Base-by-base conservation (phyloP, 2,113 vertebrate species). In the Sorex araneus region DNA sequence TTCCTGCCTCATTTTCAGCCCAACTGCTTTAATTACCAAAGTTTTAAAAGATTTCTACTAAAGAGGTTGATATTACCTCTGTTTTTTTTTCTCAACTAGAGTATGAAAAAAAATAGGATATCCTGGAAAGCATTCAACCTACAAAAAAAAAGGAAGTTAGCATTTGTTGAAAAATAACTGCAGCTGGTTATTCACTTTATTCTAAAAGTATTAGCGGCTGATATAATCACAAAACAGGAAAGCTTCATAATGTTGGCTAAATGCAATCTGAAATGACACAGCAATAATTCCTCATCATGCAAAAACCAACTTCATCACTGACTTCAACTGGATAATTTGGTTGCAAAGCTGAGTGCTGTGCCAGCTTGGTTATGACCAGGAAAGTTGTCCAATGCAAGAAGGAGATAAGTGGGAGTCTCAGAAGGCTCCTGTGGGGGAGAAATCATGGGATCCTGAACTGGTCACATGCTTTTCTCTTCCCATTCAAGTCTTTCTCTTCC, bases 181-280 rank as follows among this genome's bases (percentile, higher is more conserved):
- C 77, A 83, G 94, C 89, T 93, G 94, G 78, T 85, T 95, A 36
- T 94, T 77, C 92, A 89, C 84, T 97, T 95, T 84, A 88, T 15
- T 87, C 88, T 19, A 23, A 81, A 19, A 90, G 76, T 10, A 36
- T 34, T 1, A 71, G 90, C 91, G 80, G 57, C 4, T 88, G 87
- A 95, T 71, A 92, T 8, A 71, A 92, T 93, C 71, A 84, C 21
- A 45, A 43, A 80, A 85, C 75, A 82, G 84, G 45, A 85, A 90
- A 97, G 63, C 12, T 69, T 86, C 32, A 11, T 0, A 57, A 71
- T 16, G 82, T 30, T 94, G 87, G 90, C 92, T 57, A 50, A 84
- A 0, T 4, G 78, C 45, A 85, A 88, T 1, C 13, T 71, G 77
- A 88, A 88, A 87, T 57, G 96, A 91, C 75, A 94, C 50, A 60